Percentiles rank a stretch among this genome's conserved stretches.
Conservation (phyloP, 2,113 vertebrate genomes). For the Sardina pilchardus region DNA sequence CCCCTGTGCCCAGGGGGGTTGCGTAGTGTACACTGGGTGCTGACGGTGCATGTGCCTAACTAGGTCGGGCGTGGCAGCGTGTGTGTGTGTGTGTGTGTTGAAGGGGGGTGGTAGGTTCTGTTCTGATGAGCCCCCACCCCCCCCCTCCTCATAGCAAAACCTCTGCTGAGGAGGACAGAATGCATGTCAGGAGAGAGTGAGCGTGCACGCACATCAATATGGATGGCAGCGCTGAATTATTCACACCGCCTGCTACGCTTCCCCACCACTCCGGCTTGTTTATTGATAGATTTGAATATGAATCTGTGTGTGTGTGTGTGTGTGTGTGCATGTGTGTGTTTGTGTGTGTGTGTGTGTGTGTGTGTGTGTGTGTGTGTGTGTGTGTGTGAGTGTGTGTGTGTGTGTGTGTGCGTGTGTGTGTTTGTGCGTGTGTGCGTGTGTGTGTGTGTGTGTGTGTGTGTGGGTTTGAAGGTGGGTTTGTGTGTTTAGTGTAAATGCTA, state of each 20-base stretch:
- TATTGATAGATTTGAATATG: constrained; percentile 12
- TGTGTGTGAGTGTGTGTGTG: background rate
- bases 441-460: background rate
- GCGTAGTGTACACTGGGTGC: background rate
- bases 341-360: background rate
- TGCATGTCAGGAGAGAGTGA: too few species aligned
- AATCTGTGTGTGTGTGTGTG: background rate
- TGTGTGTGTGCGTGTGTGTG: background rate
- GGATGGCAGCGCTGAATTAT: constrained; percentile 30
- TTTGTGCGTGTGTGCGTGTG: background rate
- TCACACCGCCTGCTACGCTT: constrained; percentile 11
- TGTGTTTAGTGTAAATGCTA: constrained; percentile 2
- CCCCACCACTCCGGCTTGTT: background rate
- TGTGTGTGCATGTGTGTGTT: background rate
- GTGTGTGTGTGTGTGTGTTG: too few species aligned
- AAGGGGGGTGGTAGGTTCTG: background rate
- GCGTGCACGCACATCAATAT: background rate
- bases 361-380: background rate
- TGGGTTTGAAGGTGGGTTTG: background rate
- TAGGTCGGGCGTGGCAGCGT: background rate
- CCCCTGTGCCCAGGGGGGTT: background rate
- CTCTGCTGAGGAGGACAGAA: background rate
- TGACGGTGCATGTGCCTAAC: constrained; percentile 17
- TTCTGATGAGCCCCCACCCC: background rate
- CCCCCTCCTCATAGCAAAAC: background rate